Percentiles rank a stretch among this genome's conserved stretches.
Conservation (phyloP, 1,140 invertebrate species). For the Chelonus insularis region DNA sequence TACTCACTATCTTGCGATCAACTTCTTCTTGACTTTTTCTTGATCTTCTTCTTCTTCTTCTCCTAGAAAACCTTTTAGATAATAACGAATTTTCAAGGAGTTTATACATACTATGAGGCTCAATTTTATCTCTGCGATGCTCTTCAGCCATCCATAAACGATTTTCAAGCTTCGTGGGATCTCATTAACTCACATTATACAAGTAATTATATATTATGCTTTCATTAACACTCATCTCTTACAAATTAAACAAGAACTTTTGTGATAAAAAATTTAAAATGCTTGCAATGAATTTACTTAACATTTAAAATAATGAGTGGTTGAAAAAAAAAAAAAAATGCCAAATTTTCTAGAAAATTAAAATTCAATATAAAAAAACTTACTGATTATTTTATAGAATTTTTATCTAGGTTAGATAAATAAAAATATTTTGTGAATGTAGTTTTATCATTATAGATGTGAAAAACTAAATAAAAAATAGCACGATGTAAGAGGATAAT, state of each 20-base stretch:
- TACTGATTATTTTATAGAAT: too few relatives aligned
- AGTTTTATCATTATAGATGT: too few relatives aligned
- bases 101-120: slow-evolving; percentile 15
- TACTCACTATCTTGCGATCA: neutral
- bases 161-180: slow-evolving; percentile 14
- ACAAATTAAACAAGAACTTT: neutral
- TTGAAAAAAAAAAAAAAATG: too few relatives aligned
- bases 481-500: too few relatives aligned
- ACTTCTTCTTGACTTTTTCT: neutral
- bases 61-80: neutral
- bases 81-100: slow-evolving; percentile 17
- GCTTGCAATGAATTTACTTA: neutral
- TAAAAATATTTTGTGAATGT: too few relatives aligned
- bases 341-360: too few relatives aligned
- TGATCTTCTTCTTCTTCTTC: neutral
- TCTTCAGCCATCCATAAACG: neutral
- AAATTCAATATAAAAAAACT: too few relatives aligned
- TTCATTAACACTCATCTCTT: slow-evolving; percentile 12
- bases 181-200: slow-evolving; percentile 29
- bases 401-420: too few relatives aligned
- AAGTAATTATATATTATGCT: slow-evolving; percentile 24
- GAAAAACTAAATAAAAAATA: too few relatives aligned
- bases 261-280: neutral
- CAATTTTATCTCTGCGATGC: slow-evolving; percentile 5
- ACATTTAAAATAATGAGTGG: too few relatives aligned